Percentiles rank a stretch among this genome's conserved stretches.
These are phyloP conservation scores for Tiphia femorata DNA, from an alignment of 2,888 invertebrate genomes.

Conservation along the genomic window DNA sequence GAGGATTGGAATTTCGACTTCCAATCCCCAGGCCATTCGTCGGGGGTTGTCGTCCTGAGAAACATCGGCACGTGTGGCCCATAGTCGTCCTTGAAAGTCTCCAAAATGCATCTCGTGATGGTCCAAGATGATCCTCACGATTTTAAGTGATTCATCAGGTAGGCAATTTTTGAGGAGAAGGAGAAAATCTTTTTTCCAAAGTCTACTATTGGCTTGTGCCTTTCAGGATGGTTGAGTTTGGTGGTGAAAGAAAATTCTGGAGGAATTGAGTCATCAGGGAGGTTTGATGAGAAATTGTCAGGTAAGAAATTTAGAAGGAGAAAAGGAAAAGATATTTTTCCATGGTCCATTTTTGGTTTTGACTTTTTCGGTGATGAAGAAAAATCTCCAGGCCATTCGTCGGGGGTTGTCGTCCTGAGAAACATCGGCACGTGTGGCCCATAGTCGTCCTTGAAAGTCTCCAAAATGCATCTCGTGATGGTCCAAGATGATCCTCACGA, in stretches of 20 bases:
- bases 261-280: too few relatives aligned
- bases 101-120: conserved; percentile 1
- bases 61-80: conserved; percentile 35
- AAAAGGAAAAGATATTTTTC: too few relatives aligned
- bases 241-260: too few relatives aligned
- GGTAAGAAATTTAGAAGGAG: too few relatives aligned
- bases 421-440: conserved; percentile 35
- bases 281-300: too few relatives aligned
- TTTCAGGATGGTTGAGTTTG: too few relatives aligned
- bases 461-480: conserved; percentile 1
- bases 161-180: too few relatives aligned
- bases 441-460: conserved; percentile 27
- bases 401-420: conserved; percentile 36
- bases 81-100: conserved; percentile 27
- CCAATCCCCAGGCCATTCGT: conserved; percentile 10
- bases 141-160: conserved; percentile 17
- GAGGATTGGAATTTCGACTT: conserved; percentile 32
- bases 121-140: conserved; percentile 12
- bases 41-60: conserved; percentile 36
- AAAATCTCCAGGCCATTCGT: conserved; percentile 11
- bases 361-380: too few relatives aligned
- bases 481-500: conserved; percentile 12
- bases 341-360: too few relatives aligned
- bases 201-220: too few relatives aligned
- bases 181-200: too few relatives aligned